Conservation (phyloP, 2,888 invertebrate species). For the Cryptocephalus primarius region DNA sequence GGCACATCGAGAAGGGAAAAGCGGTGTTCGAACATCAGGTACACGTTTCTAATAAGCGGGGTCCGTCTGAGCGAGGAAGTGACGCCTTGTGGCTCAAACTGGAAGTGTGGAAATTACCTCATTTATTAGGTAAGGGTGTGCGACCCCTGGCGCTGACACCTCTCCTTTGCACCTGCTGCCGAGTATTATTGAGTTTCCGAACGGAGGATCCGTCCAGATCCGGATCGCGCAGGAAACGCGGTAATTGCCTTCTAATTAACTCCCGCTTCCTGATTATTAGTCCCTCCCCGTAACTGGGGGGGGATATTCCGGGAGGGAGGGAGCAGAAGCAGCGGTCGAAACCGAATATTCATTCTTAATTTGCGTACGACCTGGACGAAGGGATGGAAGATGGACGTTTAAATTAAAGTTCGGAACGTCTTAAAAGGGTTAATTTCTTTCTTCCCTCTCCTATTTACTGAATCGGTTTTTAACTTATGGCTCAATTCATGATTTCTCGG, state of each 20-base stretch:
- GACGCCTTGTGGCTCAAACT: conserved; percentile 37
- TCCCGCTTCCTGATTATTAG: conserved; percentile 9
- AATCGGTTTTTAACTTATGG: too few relatives aligned
- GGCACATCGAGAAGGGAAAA: conserved; percentile 1
- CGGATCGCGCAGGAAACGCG: conserved; percentile 17
- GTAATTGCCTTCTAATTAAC: conserved; percentile 17
- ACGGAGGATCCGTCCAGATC: conserved; percentile 23
- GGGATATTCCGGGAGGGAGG: too few relatives aligned
- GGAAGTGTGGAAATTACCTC: conserved; percentile 43
- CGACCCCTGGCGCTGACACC: conserved; percentile 42
- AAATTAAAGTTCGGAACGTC: too few relatives aligned
- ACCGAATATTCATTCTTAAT: too few relatives aligned
- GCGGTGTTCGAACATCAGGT: conserved; percentile 36
- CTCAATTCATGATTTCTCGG: too few relatives aligned
- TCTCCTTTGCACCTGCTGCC: conserved; percentile 43
- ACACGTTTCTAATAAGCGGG: conserved; percentile 35
- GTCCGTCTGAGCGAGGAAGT: conserved; percentile 21
- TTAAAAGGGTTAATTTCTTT: too few relatives aligned
- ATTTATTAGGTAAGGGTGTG: conserved; percentile 42
- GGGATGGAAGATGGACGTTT: too few relatives aligned
- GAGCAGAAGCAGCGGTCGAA: too few relatives aligned
- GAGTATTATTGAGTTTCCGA: conserved; percentile 39
- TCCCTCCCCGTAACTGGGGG: too few relatives aligned
- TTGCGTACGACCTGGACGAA: too few relatives aligned
- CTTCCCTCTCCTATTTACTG: too few relatives aligned